Evolutionary conservation across 2,888 invertebrate genomes (phyloP).

Genomic region (Drosophila mercatorum): DNA sequence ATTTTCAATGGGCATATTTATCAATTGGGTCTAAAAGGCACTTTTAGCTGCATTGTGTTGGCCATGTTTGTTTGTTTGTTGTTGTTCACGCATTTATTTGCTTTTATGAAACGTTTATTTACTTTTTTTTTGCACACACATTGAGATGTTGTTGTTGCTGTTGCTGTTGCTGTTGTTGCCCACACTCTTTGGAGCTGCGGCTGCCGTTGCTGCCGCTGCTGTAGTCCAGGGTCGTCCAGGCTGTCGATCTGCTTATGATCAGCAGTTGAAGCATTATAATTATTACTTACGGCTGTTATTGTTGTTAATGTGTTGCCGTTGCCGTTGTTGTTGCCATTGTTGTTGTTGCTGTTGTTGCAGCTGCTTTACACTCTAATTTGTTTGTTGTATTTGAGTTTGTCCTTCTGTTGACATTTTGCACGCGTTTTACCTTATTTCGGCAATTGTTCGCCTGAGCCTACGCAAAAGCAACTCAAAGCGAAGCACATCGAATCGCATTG

Average conservation of each 20-base stretch:
- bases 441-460: slow-evolving; percentile 38
- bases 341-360: slow-evolving; percentile 16
- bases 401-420: slow-evolving; percentile 82
- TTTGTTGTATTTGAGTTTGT: slow-evolving; percentile 50
- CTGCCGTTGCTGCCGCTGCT: slow-evolving; percentile 8
- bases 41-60: slow-evolving; percentile 67
- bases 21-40: slow-evolving; percentile 71
- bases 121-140: slow-evolving; percentile 53
- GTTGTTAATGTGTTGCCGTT: slow-evolving; percentile 21
- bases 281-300: slow-evolving; percentile 41
- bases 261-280: slow-evolving; percentile 65
- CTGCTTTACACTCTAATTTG: slow-evolving; percentile 46
- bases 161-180: slow-evolving; percentile 18
- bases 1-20: background rate
- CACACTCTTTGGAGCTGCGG: slow-evolving; percentile 25
- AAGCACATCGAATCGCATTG: slow-evolving; percentile 18
- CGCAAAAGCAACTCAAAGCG: slow-evolving; percentile 15
- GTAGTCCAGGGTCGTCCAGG: slow-evolving; percentile 62
- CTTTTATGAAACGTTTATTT: slow-evolving; percentile 69
- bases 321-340: slow-evolving; percentile 27
- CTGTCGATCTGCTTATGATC: slow-evolving; percentile 76
- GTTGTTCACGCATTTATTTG: slow-evolving; percentile 73
- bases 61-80: slow-evolving; percentile 32
- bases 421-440: slow-evolving; percentile 44
- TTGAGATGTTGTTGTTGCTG: slow-evolving; percentile 4